phyloP scores from a whole-genome alignment of 2,888 invertebrate genomes.

The Nipponacmea schrenckii region DNA sequence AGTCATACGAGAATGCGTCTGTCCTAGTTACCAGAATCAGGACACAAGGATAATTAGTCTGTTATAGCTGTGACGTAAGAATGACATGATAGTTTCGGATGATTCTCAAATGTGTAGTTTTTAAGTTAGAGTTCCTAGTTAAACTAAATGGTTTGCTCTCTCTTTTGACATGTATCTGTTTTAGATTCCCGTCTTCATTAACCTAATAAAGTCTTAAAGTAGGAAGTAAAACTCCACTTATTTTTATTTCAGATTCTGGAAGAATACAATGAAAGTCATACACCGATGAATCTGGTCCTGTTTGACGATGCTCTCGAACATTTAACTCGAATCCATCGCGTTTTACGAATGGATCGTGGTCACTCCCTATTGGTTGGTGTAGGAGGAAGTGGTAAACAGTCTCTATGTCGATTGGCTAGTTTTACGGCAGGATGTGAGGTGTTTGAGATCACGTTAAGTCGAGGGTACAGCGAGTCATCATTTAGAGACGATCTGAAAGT shows the following conservation, averaged over 20 bases:
- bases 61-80: too few relatives aligned
- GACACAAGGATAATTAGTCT: too few relatives aligned
- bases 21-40: too few relatives aligned
- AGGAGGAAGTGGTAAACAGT: slow-evolving; percentile 89
- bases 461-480: slow-evolving; percentile 84
- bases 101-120: too few relatives aligned
- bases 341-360: slow-evolving; percentile 83
- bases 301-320: slow-evolving; percentile 94
- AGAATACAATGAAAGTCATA: slow-evolving; percentile 82
- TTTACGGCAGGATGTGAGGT: slow-evolving; percentile 86
- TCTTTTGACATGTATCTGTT: too few relatives aligned
- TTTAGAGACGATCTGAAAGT: slow-evolving; percentile 89
- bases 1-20: too few relatives aligned
- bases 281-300: slow-evolving; percentile 82
- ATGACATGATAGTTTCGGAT: too few relatives aligned
- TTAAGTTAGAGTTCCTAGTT: too few relatives aligned
- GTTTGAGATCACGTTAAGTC: slow-evolving; percentile 84
- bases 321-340: slow-evolving; percentile 86
- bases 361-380: slow-evolving; percentile 88
- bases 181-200: too few relatives aligned
- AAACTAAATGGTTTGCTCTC: too few relatives aligned
- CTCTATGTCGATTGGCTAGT: slow-evolving; percentile 81
- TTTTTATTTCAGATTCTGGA: slow-evolving; percentile 76
- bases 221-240: too few relatives aligned
- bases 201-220: too few relatives aligned